These are phyloP conservation scores for Grus americana DNA, from an alignment of 2,113 vertebrate genomes.

Conservation along the genomic window DNA sequence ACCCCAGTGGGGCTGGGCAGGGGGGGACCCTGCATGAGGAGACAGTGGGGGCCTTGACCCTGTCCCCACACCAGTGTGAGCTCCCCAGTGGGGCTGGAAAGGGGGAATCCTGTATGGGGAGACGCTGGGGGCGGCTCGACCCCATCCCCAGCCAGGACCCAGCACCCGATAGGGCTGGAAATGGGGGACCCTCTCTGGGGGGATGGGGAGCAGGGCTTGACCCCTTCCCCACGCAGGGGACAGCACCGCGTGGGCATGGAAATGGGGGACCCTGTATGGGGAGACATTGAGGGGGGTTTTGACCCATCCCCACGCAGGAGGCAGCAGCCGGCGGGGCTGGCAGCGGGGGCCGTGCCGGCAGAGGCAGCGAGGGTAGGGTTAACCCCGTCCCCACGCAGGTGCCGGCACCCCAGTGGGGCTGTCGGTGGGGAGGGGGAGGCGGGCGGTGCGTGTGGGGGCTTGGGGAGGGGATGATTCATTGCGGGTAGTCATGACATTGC, in stretches of 20 bases:
- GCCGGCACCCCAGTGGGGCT: conserved; percentile 39
- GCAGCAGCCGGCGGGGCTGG: background rate
- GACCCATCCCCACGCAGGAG: background rate
- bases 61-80: background rate
- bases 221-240: background rate
- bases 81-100: background rate
- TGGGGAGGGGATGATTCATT: conserved; percentile 57
- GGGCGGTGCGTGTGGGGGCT: conserved; percentile 43
- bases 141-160: background rate
- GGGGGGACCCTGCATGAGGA: background rate
- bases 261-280: background rate
- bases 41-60: background rate
- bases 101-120: background rate
- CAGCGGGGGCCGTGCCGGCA: background rate
- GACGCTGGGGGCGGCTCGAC: background rate
- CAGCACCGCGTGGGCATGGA: background rate
- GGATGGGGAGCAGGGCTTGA: background rate
- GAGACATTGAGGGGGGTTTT: background rate
- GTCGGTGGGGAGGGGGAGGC: conserved; percentile 44
- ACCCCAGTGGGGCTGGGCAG: background rate
- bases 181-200: too few relatives aligned
- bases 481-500: conserved; percentile 60
- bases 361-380: conserved; percentile 38
- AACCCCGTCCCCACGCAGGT: conserved; percentile 42
- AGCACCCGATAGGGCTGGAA: background rate